Percentiles rank a stretch among this genome's conserved stretches.
Conservation (phyloP, 2,113 vertebrate species). For the Trachemys scripta region DNA sequence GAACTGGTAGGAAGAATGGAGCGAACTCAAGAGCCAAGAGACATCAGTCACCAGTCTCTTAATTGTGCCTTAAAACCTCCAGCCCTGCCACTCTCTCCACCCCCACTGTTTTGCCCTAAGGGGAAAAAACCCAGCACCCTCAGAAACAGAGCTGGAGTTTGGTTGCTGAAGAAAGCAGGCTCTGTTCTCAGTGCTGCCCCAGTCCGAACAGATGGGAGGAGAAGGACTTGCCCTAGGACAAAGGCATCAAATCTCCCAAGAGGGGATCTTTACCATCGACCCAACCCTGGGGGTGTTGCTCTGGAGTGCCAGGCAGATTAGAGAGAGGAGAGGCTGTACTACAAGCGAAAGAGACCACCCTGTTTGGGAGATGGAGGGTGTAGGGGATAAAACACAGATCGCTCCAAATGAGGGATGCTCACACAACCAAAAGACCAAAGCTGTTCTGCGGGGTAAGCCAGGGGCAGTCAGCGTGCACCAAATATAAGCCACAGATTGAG, state of each 20-base stretch:
- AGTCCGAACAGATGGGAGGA: slow-evolving; percentile 19
- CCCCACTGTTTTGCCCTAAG: background rate
- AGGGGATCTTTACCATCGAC: background rate
- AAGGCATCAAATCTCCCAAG: background rate
- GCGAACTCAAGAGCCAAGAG: background rate
- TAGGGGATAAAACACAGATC: background rate
- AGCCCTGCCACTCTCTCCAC: background rate
- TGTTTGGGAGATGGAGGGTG: background rate
- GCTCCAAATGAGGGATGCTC: accelerated
- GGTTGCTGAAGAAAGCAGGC: background rate
- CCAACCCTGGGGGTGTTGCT: background rate
- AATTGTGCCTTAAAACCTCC: background rate
- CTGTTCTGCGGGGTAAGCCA: background rate
- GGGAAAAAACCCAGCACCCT: background rate
- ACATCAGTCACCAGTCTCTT: background rate
- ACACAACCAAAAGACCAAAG: background rate
- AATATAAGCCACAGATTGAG: background rate
- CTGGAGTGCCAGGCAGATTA: background rate
- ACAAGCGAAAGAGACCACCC: background rate
- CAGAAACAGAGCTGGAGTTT: accelerated
- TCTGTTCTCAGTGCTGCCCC: background rate
- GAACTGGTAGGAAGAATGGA: background rate
- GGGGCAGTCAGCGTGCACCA: accelerated
- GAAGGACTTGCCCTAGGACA: background rate
- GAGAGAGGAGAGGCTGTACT: background rate